Evolutionary conservation across 2,888 invertebrate genomes (phyloP), one percentile per base, ranked within the genome.

Genomic region (Bursaphelenchus okinawaensis): DNA sequence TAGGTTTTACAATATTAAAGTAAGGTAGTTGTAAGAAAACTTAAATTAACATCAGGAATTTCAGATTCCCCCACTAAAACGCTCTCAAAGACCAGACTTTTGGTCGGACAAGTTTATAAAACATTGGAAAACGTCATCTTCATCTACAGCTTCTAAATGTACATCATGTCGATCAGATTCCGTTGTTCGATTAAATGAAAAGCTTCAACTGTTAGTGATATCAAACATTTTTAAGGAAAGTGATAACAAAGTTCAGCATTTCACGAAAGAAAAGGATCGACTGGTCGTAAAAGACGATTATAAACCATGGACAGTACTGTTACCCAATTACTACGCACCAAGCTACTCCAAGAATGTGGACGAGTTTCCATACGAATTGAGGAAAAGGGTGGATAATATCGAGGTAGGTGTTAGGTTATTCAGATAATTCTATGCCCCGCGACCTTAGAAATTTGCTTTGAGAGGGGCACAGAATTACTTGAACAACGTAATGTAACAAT

Each of bases 241-340:
- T 19, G 20, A 59, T n/a, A 59, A 27, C 12, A 26, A 59, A 16
- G 24, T n/a, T 16, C 29, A 59, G 52, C 19, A n/a, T 12, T 59
- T 31, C 40, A 20, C 12, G 7, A 40, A 8, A 29, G 51, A 40
- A 20, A 50, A 19, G 16, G 12, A 12, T 16, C 12, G 16, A 3
- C n/a, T 54, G 12, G 19, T 23, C 19, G 19, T 23, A n/a, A 26
- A 27, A 3, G 61, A n/a, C 23, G 20, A 4, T 4, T 40, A 40
- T 26, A 62, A 70, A 22, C 59, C 68, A n/a, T 76, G 76, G 76
- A 51, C 62, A 20, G 60, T 68, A 8, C 65, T 76, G 9, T 58
- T 75, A n/a, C 74, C 76, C 2, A 55, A 72, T 27, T 75, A 73
- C 52, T 70, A 67, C 29, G 80, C 81, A 8, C 75, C 76, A 8